Percentiles rank a stretch among this genome's conserved stretches.
These are phyloP conservation scores for Troides oblongomaculatus DNA, from an alignment of 2,888 invertebrate genomes.

Conservation along the genomic window DNA sequence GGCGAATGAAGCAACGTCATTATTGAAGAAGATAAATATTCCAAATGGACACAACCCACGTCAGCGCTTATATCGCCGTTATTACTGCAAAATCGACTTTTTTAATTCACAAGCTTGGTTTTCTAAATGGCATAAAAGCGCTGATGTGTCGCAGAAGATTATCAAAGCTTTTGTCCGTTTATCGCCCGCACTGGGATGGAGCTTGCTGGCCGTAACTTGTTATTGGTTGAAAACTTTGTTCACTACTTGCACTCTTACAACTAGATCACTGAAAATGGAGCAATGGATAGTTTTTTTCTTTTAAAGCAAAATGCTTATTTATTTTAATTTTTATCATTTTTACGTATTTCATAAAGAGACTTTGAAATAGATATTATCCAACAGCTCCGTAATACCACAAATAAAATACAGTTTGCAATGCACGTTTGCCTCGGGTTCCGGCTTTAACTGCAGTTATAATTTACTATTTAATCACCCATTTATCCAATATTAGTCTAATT, in stretches of 20 bases:
- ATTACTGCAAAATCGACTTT: constrained; percentile 16
- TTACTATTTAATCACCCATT: too few species aligned
- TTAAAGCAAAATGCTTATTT: neutral
- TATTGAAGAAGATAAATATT: constrained; percentile 29
- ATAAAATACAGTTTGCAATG: constrained; percentile 8
- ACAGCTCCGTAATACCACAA: constrained; percentile 2
- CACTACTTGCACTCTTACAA: constrained; percentile 7
- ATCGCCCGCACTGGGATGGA: constrained; percentile 62
- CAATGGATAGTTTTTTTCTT: constrained; percentile 10
- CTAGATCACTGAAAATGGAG: neutral
- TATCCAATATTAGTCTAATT: too few species aligned
- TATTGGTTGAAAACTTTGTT: constrained; percentile 25
- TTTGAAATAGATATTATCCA: neutral
- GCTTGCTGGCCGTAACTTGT: constrained; percentile 61
- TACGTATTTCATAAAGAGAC: neutral
- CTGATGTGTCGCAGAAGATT: constrained; percentile 30
- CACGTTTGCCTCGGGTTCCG: constrained; percentile 6
- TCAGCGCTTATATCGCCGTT: constrained; percentile 5
- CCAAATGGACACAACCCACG: constrained; percentile 46
- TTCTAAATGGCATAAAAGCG: constrained; percentile 22
- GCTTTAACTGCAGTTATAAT: neutral
- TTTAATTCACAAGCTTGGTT: neutral
- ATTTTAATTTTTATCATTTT: neutral
- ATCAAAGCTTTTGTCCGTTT: constrained; percentile 53
- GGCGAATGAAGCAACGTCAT: too few species aligned